Percentiles rank a stretch among this genome's conserved stretches.
Evolutionary conservation across 64 coral and sea anemone species (phyloP).

Genomic region (Stichodactyla mertensii): DNA sequence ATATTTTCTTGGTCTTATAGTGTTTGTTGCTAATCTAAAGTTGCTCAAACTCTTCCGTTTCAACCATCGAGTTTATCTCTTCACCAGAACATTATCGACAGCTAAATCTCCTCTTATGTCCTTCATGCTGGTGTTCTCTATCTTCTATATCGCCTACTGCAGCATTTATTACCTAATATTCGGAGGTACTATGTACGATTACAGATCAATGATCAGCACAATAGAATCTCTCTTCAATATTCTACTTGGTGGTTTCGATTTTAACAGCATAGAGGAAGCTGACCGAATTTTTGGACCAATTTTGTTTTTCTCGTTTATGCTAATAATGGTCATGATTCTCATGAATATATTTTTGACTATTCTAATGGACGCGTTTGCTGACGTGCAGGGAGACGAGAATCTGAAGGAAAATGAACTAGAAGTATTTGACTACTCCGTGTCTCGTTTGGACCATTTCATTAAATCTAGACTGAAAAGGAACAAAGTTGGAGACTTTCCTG

Average conservation of each 20-base stretch:
- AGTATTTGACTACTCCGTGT: conserved; percentile 44
- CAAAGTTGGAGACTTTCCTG: conserved; percentile 14
- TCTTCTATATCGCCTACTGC: conserved; percentile 72
- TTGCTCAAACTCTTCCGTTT: conserved; percentile 76
- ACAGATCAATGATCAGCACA: conserved; percentile 57
- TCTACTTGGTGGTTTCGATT: conserved; percentile 77
- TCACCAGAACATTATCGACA: conserved; percentile 60
- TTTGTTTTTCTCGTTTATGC: conserved; percentile 86
- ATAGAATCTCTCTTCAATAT: conserved; percentile 75
- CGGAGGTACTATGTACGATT: conserved; percentile 51
- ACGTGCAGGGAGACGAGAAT: conserved; percentile 65
- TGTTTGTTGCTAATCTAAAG: conserved; percentile 86
- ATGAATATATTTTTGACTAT: conserved; percentile 87
- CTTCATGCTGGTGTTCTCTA: conserved; percentile 71
- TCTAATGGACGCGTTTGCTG: conserved; percentile 81
- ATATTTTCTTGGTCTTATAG: conserved; percentile 59
- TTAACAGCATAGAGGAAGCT: conserved; percentile 50
- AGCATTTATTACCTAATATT: conserved; percentile 63
- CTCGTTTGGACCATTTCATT: conserved; percentile 40
- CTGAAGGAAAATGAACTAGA: conserved; percentile 52
- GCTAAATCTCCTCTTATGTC: conserved; percentile 58
- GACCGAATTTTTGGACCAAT: conserved; percentile 58
- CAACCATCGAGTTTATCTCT: conserved; percentile 72
- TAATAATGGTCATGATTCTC: conserved; percentile 90
- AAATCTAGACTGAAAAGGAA: conserved; percentile 3